A percentile compares a stretch with the other conserved stretches of the same genome.
Evolutionary conservation across 2,797 vertebrate species (phyloP).

Genomic region (Tragopan temminckii): DNA sequence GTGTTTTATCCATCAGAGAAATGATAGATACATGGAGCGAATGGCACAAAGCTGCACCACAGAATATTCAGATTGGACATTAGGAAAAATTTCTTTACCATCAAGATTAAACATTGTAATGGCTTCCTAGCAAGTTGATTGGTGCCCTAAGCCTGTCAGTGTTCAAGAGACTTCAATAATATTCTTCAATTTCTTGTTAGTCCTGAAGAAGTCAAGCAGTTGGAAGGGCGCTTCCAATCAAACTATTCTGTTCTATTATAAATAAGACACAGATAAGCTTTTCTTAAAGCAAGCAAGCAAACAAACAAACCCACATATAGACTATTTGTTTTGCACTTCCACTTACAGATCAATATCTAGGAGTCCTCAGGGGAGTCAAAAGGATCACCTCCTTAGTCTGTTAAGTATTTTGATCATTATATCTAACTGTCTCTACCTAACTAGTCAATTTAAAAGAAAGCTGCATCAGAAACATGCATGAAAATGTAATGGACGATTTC

Average conservation of each 20-base stretch:
- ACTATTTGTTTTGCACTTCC: background rate
- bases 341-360: background rate
- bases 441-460: background rate
- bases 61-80: background rate
- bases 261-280: background rate
- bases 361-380: background rate
- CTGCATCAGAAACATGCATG: background rate
- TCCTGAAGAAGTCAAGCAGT: background rate
- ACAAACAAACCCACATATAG: background rate
- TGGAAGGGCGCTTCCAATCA: background rate
- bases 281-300: background rate
- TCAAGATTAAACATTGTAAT: background rate
- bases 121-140: background rate
- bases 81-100: background rate
- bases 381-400: background rate
- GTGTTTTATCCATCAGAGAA: background rate
- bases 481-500: background rate
- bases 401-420: background rate
- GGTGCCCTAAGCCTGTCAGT: background rate
- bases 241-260: background rate
- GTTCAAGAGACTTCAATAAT: background rate
- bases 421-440: background rate
- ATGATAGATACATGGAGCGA: no score
- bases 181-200: background rate
- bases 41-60: background rate